Conservation (phyloP, 2,113 vertebrate species). For the Oryzias woworae region DNA sequence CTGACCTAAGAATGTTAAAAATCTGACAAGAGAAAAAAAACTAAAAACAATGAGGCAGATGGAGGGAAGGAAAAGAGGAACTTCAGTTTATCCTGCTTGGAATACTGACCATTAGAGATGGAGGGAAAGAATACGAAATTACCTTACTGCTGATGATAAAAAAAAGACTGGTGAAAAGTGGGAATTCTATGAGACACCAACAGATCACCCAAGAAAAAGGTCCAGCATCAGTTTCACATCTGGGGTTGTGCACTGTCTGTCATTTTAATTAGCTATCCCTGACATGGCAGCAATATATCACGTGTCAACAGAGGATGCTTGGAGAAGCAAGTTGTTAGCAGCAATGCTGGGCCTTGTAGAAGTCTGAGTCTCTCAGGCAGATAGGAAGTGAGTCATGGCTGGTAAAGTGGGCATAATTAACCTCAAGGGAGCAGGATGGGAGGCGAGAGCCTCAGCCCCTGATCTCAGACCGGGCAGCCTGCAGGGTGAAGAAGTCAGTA, state of each 20-base stretch:
- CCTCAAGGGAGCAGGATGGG: constrained; percentile 66
- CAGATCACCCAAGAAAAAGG: constrained; percentile 28
- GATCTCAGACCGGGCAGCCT: constrained; percentile 44
- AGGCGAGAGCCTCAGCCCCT: constrained; percentile 50
- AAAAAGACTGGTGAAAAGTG: constrained; percentile 3
- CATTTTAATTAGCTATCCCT: constrained; percentile 73
- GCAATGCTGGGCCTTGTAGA: constrained; percentile 33
- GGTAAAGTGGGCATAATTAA: constrained; percentile 78
- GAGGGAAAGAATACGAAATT: not conserved
- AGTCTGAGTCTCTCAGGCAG: constrained; percentile 42
- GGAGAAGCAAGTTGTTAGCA: constrained; percentile 59
- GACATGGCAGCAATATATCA: constrained; percentile 53
- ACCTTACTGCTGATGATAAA: not conserved
- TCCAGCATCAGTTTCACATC: constrained; percentile 46
- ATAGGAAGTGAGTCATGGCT: constrained; percentile 61
- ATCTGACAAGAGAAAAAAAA: too few species aligned
- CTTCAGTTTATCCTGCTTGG: too few species aligned
- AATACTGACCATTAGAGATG: not conserved
- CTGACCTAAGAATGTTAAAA: too few species aligned
- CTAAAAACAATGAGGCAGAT: too few species aligned
- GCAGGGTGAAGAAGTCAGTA: constrained; percentile 32
- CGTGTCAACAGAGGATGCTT: constrained; percentile 50
- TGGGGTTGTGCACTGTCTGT: constrained; percentile 60
- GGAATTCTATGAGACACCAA: constrained; percentile 11
- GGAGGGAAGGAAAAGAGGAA: too few species aligned